Evolutionary conservation across 2,888 invertebrate species (phyloP), one percentile per base, ranked within the genome.

Genomic region (Ochropacha duplaris): DNA sequence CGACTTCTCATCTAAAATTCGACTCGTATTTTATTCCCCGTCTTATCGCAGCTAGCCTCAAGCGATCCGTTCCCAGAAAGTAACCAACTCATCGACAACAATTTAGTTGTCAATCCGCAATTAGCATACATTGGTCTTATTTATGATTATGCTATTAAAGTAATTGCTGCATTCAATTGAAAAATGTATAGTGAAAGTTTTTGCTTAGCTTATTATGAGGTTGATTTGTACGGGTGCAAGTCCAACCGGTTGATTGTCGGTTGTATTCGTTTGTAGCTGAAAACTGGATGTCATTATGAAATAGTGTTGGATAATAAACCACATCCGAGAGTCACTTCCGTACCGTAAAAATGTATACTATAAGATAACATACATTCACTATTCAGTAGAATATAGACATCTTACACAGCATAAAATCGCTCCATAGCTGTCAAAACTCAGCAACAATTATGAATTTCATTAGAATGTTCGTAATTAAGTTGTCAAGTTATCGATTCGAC

Each of bases 71-170:
- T 12, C 34, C 28, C 24, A 34, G 50, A 19, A 54, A 26, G 54
- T 50, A n/a, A 44, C 19, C 44, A 19, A 64, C 62, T 58, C 61
- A 60, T 69, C 66, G 55, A 52, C 62, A 65, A 65, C 69, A 71
- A 78, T 74, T 75, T 71, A 60, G 76, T 76, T 87, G 83, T 87
- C 83, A 82, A 74, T 75, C 63, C 66, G 54, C 64, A 70, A 78
- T 81, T 75, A 76, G 69, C 68, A 68, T 70, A 73, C 74, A 72
- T 69, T 74, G 72, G 68, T 79, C 72, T 74, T 71, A 74, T 78
- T 76, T 74, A 78, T 65, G 72, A 79, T 72, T 69, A 70, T 67
- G 72, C 72, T 74, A 74, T 79, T 75, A 74, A 70, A 72, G 55
- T 82, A 81, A 82, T 81, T 64, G 76, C 74, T 60, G 67, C 74